Base-by-base conservation (phyloP, 2,888 invertebrate genomes). In the Acrocera orbiculus region DNA sequence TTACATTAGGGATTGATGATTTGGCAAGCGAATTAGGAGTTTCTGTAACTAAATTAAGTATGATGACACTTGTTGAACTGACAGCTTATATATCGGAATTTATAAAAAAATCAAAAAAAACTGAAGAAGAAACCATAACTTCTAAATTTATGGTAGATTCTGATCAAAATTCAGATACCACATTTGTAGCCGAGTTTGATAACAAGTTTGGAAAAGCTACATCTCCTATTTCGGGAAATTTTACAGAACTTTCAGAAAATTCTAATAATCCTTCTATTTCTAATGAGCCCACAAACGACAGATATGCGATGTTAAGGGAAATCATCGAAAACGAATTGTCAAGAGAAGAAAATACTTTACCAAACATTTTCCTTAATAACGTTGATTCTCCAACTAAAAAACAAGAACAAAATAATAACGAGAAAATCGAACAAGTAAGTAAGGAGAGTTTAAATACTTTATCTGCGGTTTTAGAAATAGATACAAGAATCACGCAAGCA, bases 221-320 rank as follows among this genome's bases (percentile, higher is more conserved):
- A 17, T 13, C 13, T 15, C n/a, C n/a, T n/a, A n/a, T n/a, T n/a
- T n/a, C n/a, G n/a, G n/a, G n/a, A n/a, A n/a, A n/a, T n/a, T n/a
- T n/a, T n/a, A 39, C 50, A 16, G 38, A 47, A 42, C 37, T 42
- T 14, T 41, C 69, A 5, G 79, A 78, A 46, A 71, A 73, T 8
- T 73, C 74, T 0, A 73, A 73, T 47, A 9, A 30, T 11, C 16
- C 25, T 16, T 15, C 26, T 3, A 2, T 4, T 11, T 2, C 11
- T 9, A 43, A 48, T 4, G 69, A 69, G 38, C 59, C 71, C 0
- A 57, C 69, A 0, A 79, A 76, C 48, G 87, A 87, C 52, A 70
- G 82, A 45, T 89, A 89, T 53, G 87, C 87, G 0, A 87, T 80
- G 0, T 87, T 89, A 48, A 67, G 87, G 40, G 87, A 89, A 61